These are phyloP conservation scores for Scyliorhinus canicula DNA, from an alignment of 2,797 vertebrate species.

Conservation along the genomic window DNA sequence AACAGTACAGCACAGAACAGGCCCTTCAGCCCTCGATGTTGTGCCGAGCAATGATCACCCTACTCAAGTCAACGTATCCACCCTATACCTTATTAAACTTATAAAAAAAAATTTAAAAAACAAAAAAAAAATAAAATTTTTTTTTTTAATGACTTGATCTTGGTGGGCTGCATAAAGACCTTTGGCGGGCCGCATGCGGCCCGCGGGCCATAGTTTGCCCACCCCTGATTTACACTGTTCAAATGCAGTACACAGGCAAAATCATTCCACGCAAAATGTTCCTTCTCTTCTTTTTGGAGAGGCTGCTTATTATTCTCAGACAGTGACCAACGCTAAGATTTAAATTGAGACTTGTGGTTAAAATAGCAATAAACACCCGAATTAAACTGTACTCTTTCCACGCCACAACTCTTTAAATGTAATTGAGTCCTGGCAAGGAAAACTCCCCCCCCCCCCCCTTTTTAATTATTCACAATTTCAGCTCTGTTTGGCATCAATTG, in stretches of 20 bases:
- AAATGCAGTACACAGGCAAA: neutral
- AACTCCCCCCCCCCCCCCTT: neutral
- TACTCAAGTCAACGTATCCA: too few species aligned
- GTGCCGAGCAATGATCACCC: too few species aligned
- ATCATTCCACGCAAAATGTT: neutral
- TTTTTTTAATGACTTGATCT: too few species aligned
- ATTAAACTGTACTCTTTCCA: neutral
- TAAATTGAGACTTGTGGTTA: constrained; percentile 15
- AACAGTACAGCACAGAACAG: too few species aligned
- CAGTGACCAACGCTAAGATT: neutral
- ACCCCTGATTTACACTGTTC: neutral
- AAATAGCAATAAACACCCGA: constrained; percentile 24
- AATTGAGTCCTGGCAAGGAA: constrained; percentile 14
- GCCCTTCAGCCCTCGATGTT: too few species aligned
- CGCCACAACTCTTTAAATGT: neutral
- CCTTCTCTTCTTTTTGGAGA: neutral
- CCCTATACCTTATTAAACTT: too few species aligned
- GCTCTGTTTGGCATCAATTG: neutral
- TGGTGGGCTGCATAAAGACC: too few species aligned
- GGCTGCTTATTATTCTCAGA: neutral
- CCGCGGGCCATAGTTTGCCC: too few species aligned
- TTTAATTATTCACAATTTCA: constrained; percentile 31
- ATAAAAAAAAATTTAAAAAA: too few species aligned
- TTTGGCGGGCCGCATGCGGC: too few species aligned
- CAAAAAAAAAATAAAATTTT: too few species aligned